These are phyloP conservation scores for Drosophila tripunctata DNA, from an alignment of 2,888 invertebrate genomes.

Conservation along the genomic window DNA sequence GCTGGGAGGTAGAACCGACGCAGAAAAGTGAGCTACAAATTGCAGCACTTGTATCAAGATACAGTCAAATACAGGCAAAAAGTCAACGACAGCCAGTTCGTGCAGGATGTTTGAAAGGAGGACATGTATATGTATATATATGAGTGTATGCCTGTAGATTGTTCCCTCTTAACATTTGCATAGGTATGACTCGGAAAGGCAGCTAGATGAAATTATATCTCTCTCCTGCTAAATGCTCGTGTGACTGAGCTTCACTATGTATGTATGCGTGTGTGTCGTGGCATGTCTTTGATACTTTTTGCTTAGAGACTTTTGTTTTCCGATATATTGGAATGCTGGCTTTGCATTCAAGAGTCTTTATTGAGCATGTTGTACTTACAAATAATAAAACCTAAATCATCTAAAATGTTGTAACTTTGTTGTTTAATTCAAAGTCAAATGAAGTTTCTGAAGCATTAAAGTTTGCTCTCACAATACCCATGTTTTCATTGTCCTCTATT, in stretches of 20 bases:
- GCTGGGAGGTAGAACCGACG: too few relatives aligned
- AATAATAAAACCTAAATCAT: too few relatives aligned
- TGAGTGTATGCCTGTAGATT: constrained; percentile 2
- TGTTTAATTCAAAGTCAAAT: not conserved
- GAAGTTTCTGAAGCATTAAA: not conserved
- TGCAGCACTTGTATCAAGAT: constrained; percentile 77
- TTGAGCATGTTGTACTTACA: constrained; percentile 20
- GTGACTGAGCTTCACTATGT: not conserved
- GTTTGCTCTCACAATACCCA: not conserved
- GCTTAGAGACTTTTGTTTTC: constrained; percentile 34
- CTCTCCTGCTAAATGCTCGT: not conserved
- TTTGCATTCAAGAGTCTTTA: constrained; percentile 18
- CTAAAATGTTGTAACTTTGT: too few relatives aligned
- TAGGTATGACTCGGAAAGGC: constrained; percentile 36
- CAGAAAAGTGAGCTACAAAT: constrained; percentile 66
- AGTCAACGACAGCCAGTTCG: constrained; percentile 56
- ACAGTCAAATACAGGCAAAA: constrained; percentile 66
- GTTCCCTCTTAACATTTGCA: constrained; percentile 37
- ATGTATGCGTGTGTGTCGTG: constrained; percentile 41
- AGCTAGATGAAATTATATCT: constrained; percentile 16
- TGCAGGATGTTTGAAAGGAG: constrained; percentile 48
- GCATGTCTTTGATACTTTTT: constrained; percentile 47
- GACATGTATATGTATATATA: constrained; percentile 9
- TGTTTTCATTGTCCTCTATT: not conserved
- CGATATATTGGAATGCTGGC: constrained; percentile 43